A percentile compares a stretch with the other conserved stretches of the same genome.
phyloP scores from a whole-genome alignment of 2,888 invertebrate species.

The Zaprionus lineosus region DNA sequence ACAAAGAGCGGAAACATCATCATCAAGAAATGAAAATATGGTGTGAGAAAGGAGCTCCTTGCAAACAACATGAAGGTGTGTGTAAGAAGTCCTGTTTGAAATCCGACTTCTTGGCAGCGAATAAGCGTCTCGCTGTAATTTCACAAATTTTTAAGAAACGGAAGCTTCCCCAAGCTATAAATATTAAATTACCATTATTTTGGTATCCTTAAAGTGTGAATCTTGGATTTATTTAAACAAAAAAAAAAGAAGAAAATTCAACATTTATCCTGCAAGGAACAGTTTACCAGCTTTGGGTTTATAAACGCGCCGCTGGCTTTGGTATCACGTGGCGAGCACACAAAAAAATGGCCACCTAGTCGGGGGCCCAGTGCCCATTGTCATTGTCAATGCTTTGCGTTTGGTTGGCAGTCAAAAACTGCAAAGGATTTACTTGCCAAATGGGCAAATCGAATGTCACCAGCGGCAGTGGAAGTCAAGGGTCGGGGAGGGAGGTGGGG shows the following conservation, averaged over 20 bases:
- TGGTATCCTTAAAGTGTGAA: no score
- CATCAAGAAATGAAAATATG: constrained; percentile 41
- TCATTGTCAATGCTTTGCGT: constrained; percentile 47
- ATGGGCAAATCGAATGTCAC: constrained; percentile 58
- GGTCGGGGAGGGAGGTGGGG: neutral
- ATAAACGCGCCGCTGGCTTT: constrained; percentile 17
- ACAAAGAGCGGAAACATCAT: constrained; percentile 27
- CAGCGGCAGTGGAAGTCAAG: constrained; percentile 19
- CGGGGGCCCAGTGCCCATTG: constrained; percentile 28
- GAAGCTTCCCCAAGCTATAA: no score
- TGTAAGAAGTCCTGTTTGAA: constrained; percentile 11
- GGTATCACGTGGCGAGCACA: constrained; percentile 30
- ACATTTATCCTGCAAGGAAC: no score
- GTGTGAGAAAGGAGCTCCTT: constrained; percentile 28
- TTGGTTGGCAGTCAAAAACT: constrained; percentile 51
- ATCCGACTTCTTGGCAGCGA: neutral
- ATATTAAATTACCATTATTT: no score
- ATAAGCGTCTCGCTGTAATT: no score
- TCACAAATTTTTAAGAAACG: no score
- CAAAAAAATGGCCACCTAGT: constrained; percentile 55
- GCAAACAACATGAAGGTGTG: constrained; percentile 14
- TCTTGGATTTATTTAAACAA: no score
- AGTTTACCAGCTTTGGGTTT: constrained; percentile 31
- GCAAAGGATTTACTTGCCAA: constrained; percentile 62
- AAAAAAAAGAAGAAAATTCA: no score